Evolutionary conservation across 2,113 vertebrate species (phyloP).

Genomic region (Plotosus lineatus): DNA sequence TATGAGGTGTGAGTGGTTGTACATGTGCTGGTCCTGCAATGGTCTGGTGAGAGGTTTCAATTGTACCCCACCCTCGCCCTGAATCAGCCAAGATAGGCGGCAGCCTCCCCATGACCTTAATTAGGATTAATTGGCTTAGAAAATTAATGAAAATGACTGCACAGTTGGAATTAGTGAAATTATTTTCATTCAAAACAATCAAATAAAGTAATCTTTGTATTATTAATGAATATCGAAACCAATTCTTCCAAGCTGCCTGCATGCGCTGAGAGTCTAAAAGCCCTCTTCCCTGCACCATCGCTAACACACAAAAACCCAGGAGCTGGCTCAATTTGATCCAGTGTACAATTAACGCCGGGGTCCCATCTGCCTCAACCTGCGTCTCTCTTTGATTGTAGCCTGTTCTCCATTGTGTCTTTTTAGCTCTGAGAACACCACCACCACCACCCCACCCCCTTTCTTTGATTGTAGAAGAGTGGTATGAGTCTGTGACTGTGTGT

Average conservation of each 20-base stretch:
- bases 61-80: no score
- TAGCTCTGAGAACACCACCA: constrained; percentile 60
- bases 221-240: constrained; percentile 48
- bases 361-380: constrained; percentile 81
- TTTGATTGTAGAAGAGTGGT: constrained; percentile 70
- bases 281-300: constrained; percentile 10
- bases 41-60: no score
- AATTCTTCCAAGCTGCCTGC: constrained; percentile 20
- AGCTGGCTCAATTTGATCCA: constrained; percentile 59
- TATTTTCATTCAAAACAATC: no score
- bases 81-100: no score
- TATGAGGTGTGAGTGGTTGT: no score
- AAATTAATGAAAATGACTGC: no score
- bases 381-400: constrained; percentile 80
- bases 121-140: no score
- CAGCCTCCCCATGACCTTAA: no score
- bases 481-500: constrained; percentile 35
- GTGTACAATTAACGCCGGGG: constrained; percentile 70
- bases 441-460: constrained; percentile 52
- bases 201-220: neutral
- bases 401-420: constrained; percentile 74
- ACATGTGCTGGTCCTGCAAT: no score
- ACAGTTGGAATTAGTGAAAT: no score
- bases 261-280: constrained; percentile 35
- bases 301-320: constrained; percentile 40